Evolutionary conservation across 2,113 vertebrate genomes (phyloP), one percentile per base, ranked within the genome.

Genomic region (Pycnonotus jocosus): DNA sequence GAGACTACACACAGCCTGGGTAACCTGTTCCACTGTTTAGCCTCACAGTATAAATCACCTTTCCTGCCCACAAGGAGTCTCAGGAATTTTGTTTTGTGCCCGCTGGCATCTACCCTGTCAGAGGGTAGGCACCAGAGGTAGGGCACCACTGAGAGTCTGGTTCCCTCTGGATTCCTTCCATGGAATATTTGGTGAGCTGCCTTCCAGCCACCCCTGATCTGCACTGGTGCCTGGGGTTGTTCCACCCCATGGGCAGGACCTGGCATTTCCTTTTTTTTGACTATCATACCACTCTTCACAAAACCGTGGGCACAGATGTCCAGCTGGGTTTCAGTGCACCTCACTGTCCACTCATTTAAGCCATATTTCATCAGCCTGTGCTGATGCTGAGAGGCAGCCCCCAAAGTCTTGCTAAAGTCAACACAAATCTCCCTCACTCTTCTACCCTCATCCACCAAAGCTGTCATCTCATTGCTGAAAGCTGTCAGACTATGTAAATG

Each of bases 91-190:
- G 6, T 14, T 64, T 50, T 18, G 24, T 45, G 44, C 17, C 19
- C 1, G 0, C 4, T 38, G 23, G n/a, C 1, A 5, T 28, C 37
- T 51, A n/a, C 31, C 33, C 23, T 47, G 13, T 33, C 56, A 61
- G 42, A 11, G 10, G n/a, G n/a, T n/a, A n/a, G n/a, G n/a, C n/a
- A n/a, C n/a, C n/a, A n/a, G n/a, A n/a, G n/a, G n/a, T n/a, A n/a
- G n/a, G 11, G n/a, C 25, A 70, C 12, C 50, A 25, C 37, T 1
- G 5, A 45, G 45, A 71, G 13, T 9, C 33, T 64, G 22, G 10
- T 17, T 86, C 13, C 28, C 23, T 42, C 15, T 37, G 15, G 23
- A 65, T 56, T 82, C 37, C 13, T 9, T 50, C 28, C 33, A 73
- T 15, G 15, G 40, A 51, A 25, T 62, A 62, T 35, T 68, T 45